Evolutionary conservation across 2,797 vertebrate genomes (phyloP), one percentile per base, ranked within the genome.

Genomic region (Epinephelus malabaricus): DNA sequence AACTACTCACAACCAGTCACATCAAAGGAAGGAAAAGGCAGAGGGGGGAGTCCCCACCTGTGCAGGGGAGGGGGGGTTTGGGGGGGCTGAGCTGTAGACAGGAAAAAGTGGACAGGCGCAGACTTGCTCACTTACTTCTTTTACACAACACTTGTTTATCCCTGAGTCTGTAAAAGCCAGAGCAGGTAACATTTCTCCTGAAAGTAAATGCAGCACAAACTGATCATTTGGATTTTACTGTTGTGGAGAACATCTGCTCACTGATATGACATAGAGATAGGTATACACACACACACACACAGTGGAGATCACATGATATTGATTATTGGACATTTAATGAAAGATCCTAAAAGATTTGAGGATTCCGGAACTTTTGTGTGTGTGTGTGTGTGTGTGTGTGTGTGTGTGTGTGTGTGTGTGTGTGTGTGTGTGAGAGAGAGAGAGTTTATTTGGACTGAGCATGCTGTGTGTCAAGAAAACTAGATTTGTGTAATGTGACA

Each of bases 401-500:
- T 19, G 47, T 49, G 47, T 49, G 47, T 49, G 47, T 34, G 58
- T 13, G 21, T 12, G 74, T 10, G 46, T 18, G 49, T 23, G 21
- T 23, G 21, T 23, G 21, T 23, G 21, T 23, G 21, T 50, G 8
- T 50, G 47, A n/a, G n/a, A n/a, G 21, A 21, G 21, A 21, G 47
- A 19, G 18, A n/a, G 69, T 55, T 40, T 74, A 13, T 58, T 64
- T 54, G 55, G 54, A 70, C 74, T 82, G 62, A 82, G 17, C 93
- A 79, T 90, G 92, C 92, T 94, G 94, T 88, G 90, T 82, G 83
- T 93, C 92, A 90, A 69, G 76, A 75, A 74, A 69, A 73, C 69
- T 92, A 79, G 86, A 72, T 86, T 65, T 88, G 85, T 92, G 94
- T 76, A 88, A 94, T 91, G 90, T 85, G 94, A 92, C 94, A 90